phyloP scores from a whole-genome alignment of 2,113 vertebrate genomes.

The Trichomycterus rosablanca region DNA sequence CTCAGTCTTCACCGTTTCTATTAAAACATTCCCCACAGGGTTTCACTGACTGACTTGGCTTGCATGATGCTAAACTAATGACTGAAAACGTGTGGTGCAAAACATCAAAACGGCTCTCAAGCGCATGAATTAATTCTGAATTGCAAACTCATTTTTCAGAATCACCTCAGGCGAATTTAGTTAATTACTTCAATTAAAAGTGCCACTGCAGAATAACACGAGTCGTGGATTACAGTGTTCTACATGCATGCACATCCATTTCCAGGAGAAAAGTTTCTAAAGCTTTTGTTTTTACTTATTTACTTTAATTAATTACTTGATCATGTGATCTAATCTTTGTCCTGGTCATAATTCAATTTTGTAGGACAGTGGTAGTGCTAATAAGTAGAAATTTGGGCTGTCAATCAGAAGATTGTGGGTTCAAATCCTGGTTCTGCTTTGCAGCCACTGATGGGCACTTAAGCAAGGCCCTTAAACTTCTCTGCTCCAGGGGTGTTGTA shows the following conservation, averaged over 20 bases:
- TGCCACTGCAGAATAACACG: neutral
- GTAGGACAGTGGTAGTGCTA: no score
- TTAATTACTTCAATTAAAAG: neutral
- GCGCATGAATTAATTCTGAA: neutral
- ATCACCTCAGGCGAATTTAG: neutral
- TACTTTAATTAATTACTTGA: no score
- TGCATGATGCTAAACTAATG: neutral
- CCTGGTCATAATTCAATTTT: no score
- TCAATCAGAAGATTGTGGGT: no score
- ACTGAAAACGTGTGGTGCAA: neutral
- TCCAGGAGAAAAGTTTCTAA: no score
- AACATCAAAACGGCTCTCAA: neutral
- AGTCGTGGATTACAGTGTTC: neutral
- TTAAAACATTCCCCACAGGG: neutral
- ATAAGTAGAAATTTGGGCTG: no score
- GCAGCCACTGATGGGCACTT: no score
- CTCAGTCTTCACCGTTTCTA: neutral
- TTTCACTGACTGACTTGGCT: neutral
- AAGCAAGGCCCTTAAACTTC: no score
- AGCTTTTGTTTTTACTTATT: no score
- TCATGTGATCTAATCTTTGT: no score
- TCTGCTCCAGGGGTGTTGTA: no score
- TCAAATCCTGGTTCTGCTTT: no score
- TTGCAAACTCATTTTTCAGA: neutral
- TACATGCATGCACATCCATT: neutral